Base-by-base conservation (phyloP, 2,797 vertebrate species). In the Parauchenoglanis ngamensis region DNA sequence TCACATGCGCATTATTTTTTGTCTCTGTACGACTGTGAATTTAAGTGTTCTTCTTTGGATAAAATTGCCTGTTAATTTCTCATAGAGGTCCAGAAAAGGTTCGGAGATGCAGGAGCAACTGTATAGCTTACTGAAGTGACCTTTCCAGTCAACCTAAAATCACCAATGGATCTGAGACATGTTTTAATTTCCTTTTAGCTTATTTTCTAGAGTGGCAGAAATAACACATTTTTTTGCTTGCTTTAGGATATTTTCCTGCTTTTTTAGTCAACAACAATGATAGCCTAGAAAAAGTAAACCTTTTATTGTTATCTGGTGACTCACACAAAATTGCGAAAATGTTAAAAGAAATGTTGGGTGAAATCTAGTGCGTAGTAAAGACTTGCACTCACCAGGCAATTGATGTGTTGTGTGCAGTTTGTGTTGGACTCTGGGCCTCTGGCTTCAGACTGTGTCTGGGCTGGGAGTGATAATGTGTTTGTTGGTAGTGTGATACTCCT, bases 321-420 rank as follows among this genome's bases (percentile, higher is more conserved):
- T 35, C 15, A 17, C 5, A 23, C 7, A 21, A 23, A 10, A 72
- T 11, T 44, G 40, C 11, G 28, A 67, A 65, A 67, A 67, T 67
- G 63, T 40, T 19, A 25, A 73, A 49, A 13, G 8, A 44, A 70
- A 70, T 70, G 3, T 13, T 80, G 12, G 7, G 8, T 13, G 21
- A 56, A 67, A 28, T 56, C 7, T 35, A 57, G 40, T 19, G 25
- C 7, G 21, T 0, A 40, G 21, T 25, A 76, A 76, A 63, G n/a
- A 40, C 28, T 84, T 81, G n/a, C 19, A 92, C 95, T 97, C 93
- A 99, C 98, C 98, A 99, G 95, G 98, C 97, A 1, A 97, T 97
- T 88, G 98, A 96, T 46, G 97, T 97, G 95, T 97, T 98, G 94
- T 97, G 97, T 94, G 97, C 94, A 94, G 97, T 94, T 91, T 97